Base-by-base conservation (phyloP, 2,113 vertebrate species). In the Anguilla rostrata region DNA sequence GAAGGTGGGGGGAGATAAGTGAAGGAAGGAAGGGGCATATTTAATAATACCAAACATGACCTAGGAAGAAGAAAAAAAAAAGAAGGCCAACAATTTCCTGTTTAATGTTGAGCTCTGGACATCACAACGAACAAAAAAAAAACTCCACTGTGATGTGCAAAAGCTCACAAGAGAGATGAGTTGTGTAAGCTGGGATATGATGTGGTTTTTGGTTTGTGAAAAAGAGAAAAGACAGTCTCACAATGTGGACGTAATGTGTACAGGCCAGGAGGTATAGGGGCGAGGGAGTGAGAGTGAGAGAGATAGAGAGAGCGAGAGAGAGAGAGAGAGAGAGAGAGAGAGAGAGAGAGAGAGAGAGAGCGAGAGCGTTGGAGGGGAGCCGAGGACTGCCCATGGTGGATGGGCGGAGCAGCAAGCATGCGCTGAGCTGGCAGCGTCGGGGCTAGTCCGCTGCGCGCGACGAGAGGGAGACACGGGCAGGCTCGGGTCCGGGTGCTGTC, bases 381-480 rank as follows among this genome's bases (percentile, higher is more conserved):
- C 89, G 91, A 89, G 92, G 92, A 90, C 94, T 91, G 93, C 93
- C 94, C 91, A 89, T 86, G 93, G 90, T 88, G 90, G 90, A 92
- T 39, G 92, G 95, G 95, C 94, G 95, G 95, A 94, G 95, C 95
- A 90, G 94, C 90, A 94, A 92, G 94, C 94, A 94, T 94, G 95
- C 94, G 94, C 95, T 95, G 95, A 95, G 95, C 94, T 95, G 95
- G 95, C 95, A 95, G 93, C 93, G 91, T 91, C 90, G 88, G 92
- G 92, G 94, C 94, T 93, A 92, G 93, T 94, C 92, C 92, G 94
- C 89, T 80, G 87, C 83, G 91, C 86, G 90, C 88, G 86, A 89
- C 85, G 86, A 82, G 87, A 90, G 89, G 88, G 91, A 90, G 89
- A 90, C 93, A 94, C 94, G 94, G 95, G 94, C 94, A 93, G 94